Percentiles rank a stretch among this genome's conserved stretches.
Conservation (phyloP, 2,888 invertebrate species). For the Oeneis ivallda region DNA sequence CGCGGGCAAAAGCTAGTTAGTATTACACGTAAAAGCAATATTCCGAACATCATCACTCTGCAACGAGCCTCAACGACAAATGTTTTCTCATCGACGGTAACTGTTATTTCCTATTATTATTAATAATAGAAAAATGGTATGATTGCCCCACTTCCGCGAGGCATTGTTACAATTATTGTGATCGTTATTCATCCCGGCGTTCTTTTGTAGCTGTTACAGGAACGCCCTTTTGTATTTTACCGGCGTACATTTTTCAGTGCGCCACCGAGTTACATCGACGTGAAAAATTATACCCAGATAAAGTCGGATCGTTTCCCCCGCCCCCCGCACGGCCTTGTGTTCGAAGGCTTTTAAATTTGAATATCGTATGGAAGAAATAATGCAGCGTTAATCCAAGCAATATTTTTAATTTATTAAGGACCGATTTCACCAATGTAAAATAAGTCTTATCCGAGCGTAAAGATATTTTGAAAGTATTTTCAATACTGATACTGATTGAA, state of each 20-base stretch:
- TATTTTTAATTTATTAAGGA: neutral
- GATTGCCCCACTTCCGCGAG: constrained; percentile 56
- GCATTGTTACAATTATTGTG: constrained; percentile 58
- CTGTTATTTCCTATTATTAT: constrained; percentile 5
- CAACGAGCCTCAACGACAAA: constrained; percentile 4
- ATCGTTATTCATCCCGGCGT: constrained; percentile 57
- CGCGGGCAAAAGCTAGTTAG: neutral
- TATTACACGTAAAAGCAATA: neutral
- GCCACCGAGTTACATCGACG: constrained; percentile 52
- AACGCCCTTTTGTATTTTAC: constrained; percentile 57
- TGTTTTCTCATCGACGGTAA: constrained; percentile 13
- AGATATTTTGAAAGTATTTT: too few relatives aligned
- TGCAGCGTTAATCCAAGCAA: too few relatives aligned
- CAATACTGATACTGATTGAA: too few relatives aligned
- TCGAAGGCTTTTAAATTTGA: neutral
- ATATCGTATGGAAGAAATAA: too few relatives aligned
- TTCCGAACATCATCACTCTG: neutral
- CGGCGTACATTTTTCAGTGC: constrained; percentile 51
- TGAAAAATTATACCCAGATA: constrained; percentile 70
- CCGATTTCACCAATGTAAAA: too few relatives aligned
- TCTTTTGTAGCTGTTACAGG: constrained; percentile 54
- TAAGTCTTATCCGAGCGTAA: too few relatives aligned
- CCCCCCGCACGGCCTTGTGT: neutral
- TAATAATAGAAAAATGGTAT: constrained; percentile 32
- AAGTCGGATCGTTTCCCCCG: constrained; percentile 55